Conservation (phyloP, 2,113 vertebrate genomes). For the Poeciliopsis occidentalis region DNA sequence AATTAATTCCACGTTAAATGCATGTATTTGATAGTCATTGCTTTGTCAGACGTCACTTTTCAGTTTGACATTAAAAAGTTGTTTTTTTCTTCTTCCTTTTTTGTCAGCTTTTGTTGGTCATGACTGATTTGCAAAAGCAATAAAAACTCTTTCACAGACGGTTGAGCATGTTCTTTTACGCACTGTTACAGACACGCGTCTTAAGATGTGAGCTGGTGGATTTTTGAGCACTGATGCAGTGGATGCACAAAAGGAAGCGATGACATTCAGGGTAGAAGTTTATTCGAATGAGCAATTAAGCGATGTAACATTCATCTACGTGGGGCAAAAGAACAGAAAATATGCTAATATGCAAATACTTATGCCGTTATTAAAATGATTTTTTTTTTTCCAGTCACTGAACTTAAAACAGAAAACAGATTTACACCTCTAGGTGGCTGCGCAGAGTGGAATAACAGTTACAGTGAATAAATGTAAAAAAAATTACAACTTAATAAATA, state of each 20-base stretch:
- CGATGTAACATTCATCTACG: conserved; percentile 78
- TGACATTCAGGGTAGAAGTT: conserved; percentile 68
- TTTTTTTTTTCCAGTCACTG: conserved; percentile 47
- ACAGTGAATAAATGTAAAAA: conserved; percentile 50
- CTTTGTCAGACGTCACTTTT: too few relatives aligned
- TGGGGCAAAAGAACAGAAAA: conserved; percentile 74
- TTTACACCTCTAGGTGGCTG: conserved; percentile 31
- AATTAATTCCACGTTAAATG: too few relatives aligned
- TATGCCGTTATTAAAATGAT: conserved; percentile 64
- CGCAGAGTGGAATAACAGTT: conserved; percentile 21
- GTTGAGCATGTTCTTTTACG: too few relatives aligned
- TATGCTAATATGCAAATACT: conserved; percentile 76
- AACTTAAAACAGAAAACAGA: conserved; percentile 40
- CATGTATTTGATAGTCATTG: too few relatives aligned
- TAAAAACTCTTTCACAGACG: too few relatives aligned
- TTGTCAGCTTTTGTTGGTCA: too few relatives aligned
- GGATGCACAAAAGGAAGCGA: not conserved
- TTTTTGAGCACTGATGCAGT: not conserved
- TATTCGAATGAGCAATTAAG: conserved; percentile 79
- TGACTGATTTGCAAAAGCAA: too few relatives aligned
- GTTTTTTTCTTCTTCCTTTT: too few relatives aligned
- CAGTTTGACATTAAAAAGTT: too few relatives aligned
- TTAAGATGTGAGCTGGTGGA: too few relatives aligned
- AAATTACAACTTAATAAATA: conserved; percentile 38
- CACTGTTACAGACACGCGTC: too few relatives aligned